Base-by-base conservation (phyloP, 2,797 vertebrate species). In the Sebastes matsubarae region DNA sequence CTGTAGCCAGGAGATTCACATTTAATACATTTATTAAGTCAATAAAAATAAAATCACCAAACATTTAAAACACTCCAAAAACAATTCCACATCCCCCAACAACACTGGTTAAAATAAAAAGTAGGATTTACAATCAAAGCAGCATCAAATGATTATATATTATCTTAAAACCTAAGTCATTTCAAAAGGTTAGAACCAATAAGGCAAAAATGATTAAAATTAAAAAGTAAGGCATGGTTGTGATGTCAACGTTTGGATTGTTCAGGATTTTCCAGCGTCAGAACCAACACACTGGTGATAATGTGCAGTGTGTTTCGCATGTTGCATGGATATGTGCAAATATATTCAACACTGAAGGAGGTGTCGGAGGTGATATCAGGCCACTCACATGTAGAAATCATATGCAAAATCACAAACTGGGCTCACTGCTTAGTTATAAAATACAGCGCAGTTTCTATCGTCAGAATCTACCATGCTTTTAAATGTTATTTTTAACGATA, bases 291-390 rank as follows among this genome's bases (percentile, higher is more conserved):
- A 16, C 59, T 6, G 3, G 58, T 60, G 73, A 75, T 50, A 20
- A 77, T 54, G 68, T 82, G 84, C 77, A 22, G 64, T 13, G 72
- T 29, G 57, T 67, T 76, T 20, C 1, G 20, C 63, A 65, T 72
- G 60, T 68, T 69, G 75, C 68, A 34, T 81, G 79, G 77, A 78
- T 66, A 87, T 89, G 89, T 93, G 89, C 81, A 92, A 91, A 92
- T 81, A 64, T 74, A 63, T 54, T 81, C 63, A 75, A 79, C 76
- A 66, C 80, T 77, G 46, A 78, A 65, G 22, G 4, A 46, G 24
- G 70, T 86, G 86, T 38, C 67, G 54, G 63, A 72, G 80, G 66
- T 68, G 72, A 77, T 7, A n/a, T 57, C 69, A 72, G 79, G 84
- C 66, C 52, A 32, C 75, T 57, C 22, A 46, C 38, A 75, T 5